These are phyloP conservation scores for Heliconius sara DNA, from an alignment of 2,888 invertebrate genomes.

Conservation along the genomic window DNA sequence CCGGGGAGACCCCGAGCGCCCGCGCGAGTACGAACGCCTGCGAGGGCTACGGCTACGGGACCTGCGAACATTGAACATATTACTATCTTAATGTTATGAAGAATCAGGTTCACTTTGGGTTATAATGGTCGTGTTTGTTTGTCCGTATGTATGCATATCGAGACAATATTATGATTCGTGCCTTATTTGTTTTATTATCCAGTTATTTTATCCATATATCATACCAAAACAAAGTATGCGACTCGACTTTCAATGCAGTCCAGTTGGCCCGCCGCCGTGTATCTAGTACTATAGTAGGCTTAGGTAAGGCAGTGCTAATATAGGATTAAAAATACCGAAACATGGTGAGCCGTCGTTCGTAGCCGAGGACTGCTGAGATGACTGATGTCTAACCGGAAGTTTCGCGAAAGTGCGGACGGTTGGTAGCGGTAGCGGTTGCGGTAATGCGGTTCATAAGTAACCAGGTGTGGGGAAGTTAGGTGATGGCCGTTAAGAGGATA, in stretches of 20 bases:
- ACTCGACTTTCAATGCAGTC: not conserved
- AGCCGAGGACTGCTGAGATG: slow-evolving; percentile 66
- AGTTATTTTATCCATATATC: not conserved
- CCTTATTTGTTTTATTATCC: slow-evolving; percentile 9
- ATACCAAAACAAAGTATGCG: slow-evolving; percentile 11
- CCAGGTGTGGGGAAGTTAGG: slow-evolving; percentile 69
- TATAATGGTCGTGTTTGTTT: not conserved
- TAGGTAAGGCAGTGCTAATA: slow-evolving; percentile 79
- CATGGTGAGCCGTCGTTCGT: slow-evolving; percentile 74
- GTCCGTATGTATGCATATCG: not conserved
- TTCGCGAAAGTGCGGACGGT: slow-evolving; percentile 68
- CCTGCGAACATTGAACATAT: slow-evolving; percentile 52
- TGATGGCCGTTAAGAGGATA: slow-evolving; percentile 75
- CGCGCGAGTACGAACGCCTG: slow-evolving; percentile 76
- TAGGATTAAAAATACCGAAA: slow-evolving; percentile 83
- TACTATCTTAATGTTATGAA: slow-evolving; percentile 34
- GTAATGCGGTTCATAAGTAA: slow-evolving; percentile 52
- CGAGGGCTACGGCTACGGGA: slow-evolving; percentile 80
- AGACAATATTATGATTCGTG: slow-evolving; percentile 17
- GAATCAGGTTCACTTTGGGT: not conserved
- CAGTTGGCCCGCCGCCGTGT: slow-evolving; percentile 20
- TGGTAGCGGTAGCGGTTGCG: slow-evolving; percentile 69
- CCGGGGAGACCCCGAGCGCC: slow-evolving; percentile 73
- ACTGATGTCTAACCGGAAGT: slow-evolving; percentile 70
- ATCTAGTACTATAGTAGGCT: slow-evolving; percentile 67